These are phyloP conservation scores for Melanerpes formicivorus DNA, from an alignment of 2,113 vertebrate species.

Conservation along the genomic window DNA sequence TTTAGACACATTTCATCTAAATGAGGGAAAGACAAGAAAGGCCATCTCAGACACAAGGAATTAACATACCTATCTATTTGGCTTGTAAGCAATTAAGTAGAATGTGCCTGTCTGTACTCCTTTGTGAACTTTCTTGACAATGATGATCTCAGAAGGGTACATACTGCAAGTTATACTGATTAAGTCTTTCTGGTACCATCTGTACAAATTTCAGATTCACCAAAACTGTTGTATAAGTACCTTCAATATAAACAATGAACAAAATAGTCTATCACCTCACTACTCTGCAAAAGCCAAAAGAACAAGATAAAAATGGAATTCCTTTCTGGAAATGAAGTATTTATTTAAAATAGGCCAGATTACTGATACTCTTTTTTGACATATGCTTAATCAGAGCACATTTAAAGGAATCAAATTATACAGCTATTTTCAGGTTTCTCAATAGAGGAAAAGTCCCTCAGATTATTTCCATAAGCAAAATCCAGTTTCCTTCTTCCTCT, in stretches of 20 bases:
- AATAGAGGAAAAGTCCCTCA: neutral
- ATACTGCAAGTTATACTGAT: neutral
- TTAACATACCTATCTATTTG: neutral
- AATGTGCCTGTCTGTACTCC: neutral
- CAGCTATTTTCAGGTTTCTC: neutral
- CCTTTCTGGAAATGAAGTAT: neutral
- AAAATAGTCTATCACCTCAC: neutral
- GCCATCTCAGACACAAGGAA: neutral
- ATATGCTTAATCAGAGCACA: neutral
- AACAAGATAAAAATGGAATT: neutral
- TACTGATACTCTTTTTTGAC: neutral
- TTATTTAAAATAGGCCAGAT: neutral
- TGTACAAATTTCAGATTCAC: neutral
- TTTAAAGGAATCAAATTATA: neutral
- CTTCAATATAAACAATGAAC: neutral
- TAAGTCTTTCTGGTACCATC: neutral
- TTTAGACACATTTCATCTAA: neutral
- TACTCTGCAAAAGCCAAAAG: neutral
- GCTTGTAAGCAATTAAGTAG: neutral
- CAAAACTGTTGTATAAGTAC: neutral
- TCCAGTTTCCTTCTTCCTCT: neutral
- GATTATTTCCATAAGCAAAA: neutral
- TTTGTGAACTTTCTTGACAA: neutral
- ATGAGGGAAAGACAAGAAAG: neutral
- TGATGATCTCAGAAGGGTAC: neutral